Percentiles rank a stretch among this genome's conserved stretches.
Conservation (phyloP, 2,888 invertebrate species). For the Caenorhabditis afra region DNA sequence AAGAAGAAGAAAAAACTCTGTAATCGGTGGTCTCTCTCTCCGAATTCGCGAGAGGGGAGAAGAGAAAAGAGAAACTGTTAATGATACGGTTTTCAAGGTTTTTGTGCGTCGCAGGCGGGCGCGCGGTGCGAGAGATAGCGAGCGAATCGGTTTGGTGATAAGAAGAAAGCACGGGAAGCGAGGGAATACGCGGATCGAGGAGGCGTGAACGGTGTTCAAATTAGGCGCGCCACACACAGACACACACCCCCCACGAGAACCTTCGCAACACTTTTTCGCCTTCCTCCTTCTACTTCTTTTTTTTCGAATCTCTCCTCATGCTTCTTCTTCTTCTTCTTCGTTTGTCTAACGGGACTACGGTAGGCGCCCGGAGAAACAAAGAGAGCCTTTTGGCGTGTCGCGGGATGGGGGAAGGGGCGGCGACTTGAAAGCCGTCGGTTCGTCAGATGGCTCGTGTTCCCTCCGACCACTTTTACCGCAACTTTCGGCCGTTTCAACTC, state of each 20-base stretch:
- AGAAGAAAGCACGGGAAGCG: slow-evolving; percentile 17
- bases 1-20: slow-evolving; percentile 29
- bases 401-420: slow-evolving; percentile 25
- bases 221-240: slow-evolving; percentile 19
- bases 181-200: slow-evolving; percentile 27
- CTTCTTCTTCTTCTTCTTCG: neutral
- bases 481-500: slow-evolving; percentile 13
- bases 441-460: slow-evolving; percentile 22
- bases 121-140: neutral
- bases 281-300: neutral
- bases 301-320: slow-evolving; percentile 4
- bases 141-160: slow-evolving; percentile 23
- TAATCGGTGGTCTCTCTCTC: slow-evolving; percentile 48
- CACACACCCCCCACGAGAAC: slow-evolving; percentile 1
- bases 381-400: slow-evolving; percentile 9
- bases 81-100: slow-evolving; percentile 53
- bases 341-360: slow-evolving; percentile 16
- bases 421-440: slow-evolving; percentile 25
- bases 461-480: slow-evolving; percentile 29
- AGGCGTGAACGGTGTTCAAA: slow-evolving; percentile 52
- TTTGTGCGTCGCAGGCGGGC: slow-evolving; percentile 7
- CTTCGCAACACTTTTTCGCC: slow-evolving; percentile 11
- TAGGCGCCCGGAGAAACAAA: slow-evolving; percentile 24
- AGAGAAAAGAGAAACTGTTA: slow-evolving; percentile 44
- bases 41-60: neutral